Evolutionary conservation across 30 jellyfish, hydroid and myxozoan genomes (phyloP), one percentile per base, ranked within the genome.

Genomic region (Pelagia noctiluca): DNA sequence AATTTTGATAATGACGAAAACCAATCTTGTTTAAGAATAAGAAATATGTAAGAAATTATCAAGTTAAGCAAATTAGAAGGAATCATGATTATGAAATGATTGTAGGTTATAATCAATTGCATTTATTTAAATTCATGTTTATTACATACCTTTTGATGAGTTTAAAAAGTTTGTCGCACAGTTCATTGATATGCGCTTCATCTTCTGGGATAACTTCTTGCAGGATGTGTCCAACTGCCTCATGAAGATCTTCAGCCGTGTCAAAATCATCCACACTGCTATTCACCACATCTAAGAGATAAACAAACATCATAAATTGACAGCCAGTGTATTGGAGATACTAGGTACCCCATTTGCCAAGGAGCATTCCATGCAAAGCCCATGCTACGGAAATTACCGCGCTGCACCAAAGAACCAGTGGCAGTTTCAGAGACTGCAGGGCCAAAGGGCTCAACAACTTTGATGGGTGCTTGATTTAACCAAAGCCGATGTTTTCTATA

Each of bases 181-280:
- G 57, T n/a, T 70, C 85, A 73, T 80, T 88, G n/a, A 86, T 63
- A 0, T 33, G 19, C 12, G 48, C 78, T 3, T 72, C 96, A 54
- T 53, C 76, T 60, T 81, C 96, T 32, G 91, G 82, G n/a, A 74
- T 53, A 0, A 73, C 93, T 38, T 86, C 98, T 60, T 85, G 95
- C n/a, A 92, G 89, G 35, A 92, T 82, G 29, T 66, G 97, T 32
- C 98, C 98, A 37, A 92, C 96, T 46, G 98, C 98, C 19, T 92
- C 98, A 86, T 83, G 63, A 12, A 92, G 78, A 32, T 92, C 98
- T 62, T 92, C 97, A 48, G 92, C 91, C 53, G 83, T 33, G 42
- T 85, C 88, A 92, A 92, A 85, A n/a, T 92, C 98, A 38, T 75
- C 97, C 26, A 64, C 95, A 48, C 96, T 60, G 29, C 96, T 74